Base-by-base conservation (phyloP, 2,888 invertebrate genomes). In the Lucinisca nassula region DNA sequence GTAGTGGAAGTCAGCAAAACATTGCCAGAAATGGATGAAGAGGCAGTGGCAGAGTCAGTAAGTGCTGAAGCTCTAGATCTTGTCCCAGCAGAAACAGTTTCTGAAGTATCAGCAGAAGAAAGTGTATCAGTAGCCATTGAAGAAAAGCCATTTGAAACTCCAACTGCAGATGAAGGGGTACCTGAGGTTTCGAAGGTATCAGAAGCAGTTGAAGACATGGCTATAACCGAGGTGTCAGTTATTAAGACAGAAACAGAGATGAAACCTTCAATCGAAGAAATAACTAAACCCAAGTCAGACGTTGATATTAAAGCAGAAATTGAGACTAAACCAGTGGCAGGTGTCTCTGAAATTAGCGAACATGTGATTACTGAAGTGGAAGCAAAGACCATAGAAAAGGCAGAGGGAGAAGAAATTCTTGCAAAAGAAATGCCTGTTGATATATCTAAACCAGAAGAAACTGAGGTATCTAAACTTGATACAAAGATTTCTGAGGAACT, bases 101-200 rank as follows among this genome's bases (percentile, higher is more conserved):
- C 51, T 51, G 51, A 51, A 51, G 21, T 51, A 17, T 51, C 51
- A 21, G 21, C 51, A 51, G 51, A 51, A 51, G 51, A 51, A 51
- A 21, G 21, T 8, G 21, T 51, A 51, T 17, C 51, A 21, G 51
- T 74, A 49, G 84, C 51, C 1, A 79, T 72, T 24, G 73, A 79
- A 82, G 84, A 70, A 40, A 82, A 45, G 37, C 51, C 30, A 32
- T 67, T 70, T 3, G 82, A 79, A 76, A 55, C 76, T 24, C 6
- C 32, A 21, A 49, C 17, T 35, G 61, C 55, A 17, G 76, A 89
- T n/a, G 21, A 17, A 17, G 73, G 76, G n/a, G 40, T 79, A 21
- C 45, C 82, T 27, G 84, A 82, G 27, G 77, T 75, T 24, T 55
- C 70, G 17, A 27, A 76, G 75, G 79, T 61, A 17, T 40, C 51